Evolutionary conservation across 64 coral and sea anemone genomes (phyloP).

Genomic region (Cladopsammia gracilis): DNA sequence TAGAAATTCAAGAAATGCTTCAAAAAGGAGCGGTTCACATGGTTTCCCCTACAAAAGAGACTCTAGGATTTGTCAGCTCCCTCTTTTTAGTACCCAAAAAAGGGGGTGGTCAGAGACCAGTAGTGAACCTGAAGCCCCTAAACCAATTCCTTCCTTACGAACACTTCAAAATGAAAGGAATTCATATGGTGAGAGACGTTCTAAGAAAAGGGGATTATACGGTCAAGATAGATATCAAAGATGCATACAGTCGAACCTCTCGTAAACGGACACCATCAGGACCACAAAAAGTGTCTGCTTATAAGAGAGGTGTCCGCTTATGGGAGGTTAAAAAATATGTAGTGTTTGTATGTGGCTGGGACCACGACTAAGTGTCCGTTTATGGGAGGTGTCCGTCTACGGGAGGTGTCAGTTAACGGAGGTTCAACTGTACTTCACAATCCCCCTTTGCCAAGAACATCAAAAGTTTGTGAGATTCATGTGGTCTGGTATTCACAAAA

Average conservation of each 20-base stretch:
- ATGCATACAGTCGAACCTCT: no score
- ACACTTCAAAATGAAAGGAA: slow-evolving; percentile 60
- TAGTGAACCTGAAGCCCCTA: slow-evolving; percentile 24
- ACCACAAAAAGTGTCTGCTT: no score
- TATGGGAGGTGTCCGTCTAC: no score
- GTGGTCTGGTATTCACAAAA: slow-evolving; percentile 2
- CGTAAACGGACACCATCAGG: no score
- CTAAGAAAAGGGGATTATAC: neutral
- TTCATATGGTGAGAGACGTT: slow-evolving; percentile 56
- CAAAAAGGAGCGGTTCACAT: no score
- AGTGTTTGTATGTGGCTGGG: no score
- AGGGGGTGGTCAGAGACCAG: slow-evolving; percentile 38
- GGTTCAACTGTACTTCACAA: no score
- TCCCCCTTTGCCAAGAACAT: neutral
- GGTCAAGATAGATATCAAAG: slow-evolving; percentile 28
- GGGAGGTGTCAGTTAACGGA: no score
- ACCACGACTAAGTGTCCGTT: no score
- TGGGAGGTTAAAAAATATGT: no score
- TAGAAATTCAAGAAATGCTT: no score
- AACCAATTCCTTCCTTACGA: slow-evolving; percentile 49
- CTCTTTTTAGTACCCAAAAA: slow-evolving; percentile 59
- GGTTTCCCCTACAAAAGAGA: neutral
- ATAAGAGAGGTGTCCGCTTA: no score
- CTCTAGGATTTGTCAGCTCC: slow-evolving; percentile 20
- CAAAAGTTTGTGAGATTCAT: neutral